Conservation (phyloP, 1,140 invertebrate species). For the Parasteatoda tepidariorum region DNA sequence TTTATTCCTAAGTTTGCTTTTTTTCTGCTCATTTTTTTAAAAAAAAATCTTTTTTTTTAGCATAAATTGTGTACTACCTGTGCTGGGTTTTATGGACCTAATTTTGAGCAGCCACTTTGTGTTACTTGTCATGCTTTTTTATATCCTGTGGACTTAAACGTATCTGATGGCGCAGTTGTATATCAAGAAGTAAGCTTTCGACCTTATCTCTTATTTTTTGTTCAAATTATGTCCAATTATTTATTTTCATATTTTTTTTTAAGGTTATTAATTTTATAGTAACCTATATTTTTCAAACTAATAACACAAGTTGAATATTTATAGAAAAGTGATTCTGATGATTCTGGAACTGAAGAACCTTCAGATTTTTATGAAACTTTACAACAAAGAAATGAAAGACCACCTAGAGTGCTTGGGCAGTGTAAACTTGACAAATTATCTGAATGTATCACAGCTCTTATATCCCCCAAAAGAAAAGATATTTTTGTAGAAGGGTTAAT, state of each 20-base stretch:
- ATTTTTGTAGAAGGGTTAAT: slow-evolving; percentile 69
- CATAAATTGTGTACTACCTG: slow-evolving; percentile 82
- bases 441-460: slow-evolving; percentile 69
- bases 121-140: slow-evolving; percentile 91
- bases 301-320: slow-evolving; percentile 6
- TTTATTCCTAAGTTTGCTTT: no score
- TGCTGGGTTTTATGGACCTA: slow-evolving; percentile 92
- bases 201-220: not conserved
- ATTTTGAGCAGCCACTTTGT: slow-evolving; percentile 91
- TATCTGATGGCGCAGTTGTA: slow-evolving; percentile 70
- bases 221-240: not conserved
- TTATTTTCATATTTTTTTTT: slow-evolving; percentile 14
- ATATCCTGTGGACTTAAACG: slow-evolving; percentile 81
- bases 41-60: slow-evolving; percentile 66
- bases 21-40: no score
- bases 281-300: slow-evolving; percentile 12
- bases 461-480: slow-evolving; percentile 65
- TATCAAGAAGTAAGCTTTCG: slow-evolving; percentile 71
- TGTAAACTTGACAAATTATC: slow-evolving; percentile 69
- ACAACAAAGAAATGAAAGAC: slow-evolving; percentile 20
- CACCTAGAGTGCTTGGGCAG: slow-evolving; percentile 55
- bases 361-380: slow-evolving; percentile 70
- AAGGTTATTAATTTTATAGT: slow-evolving; percentile 52
- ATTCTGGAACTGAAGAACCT: slow-evolving; percentile 95
- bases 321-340: slow-evolving; percentile 89